A percentile compares a stretch with the other conserved stretches of the same genome.
phyloP scores from a whole-genome alignment of 2,888 invertebrate genomes.

The Parnassius orleans region DNA sequence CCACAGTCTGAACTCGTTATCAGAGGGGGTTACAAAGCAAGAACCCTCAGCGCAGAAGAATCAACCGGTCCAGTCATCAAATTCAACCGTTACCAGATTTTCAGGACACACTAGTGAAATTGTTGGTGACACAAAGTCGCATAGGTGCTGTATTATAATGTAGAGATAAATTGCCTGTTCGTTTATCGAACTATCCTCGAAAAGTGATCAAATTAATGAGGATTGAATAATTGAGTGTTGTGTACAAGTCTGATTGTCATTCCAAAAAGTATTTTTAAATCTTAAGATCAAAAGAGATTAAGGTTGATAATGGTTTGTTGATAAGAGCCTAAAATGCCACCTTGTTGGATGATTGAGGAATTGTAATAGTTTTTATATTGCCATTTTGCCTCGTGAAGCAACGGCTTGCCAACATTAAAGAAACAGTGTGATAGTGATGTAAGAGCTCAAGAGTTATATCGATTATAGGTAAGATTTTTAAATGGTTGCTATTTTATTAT shows the following conservation, averaged over 20 bases:
- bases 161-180: constrained; percentile 48
- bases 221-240: constrained; percentile 10
- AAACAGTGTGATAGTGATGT: constrained; percentile 64
- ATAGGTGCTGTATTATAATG: constrained; percentile 88
- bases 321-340: constrained; percentile 15
- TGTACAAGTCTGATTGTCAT: constrained; percentile 21
- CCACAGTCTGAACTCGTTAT: constrained; percentile 69
- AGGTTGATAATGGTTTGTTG: constrained; percentile 3
- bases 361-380: constrained; percentile 43
- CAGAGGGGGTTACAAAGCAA: constrained; percentile 58
- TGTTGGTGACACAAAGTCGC: constrained; percentile 86
- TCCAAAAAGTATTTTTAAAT: constrained; percentile 16
- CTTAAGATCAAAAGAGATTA: constrained; percentile 19
- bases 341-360: constrained; percentile 14
- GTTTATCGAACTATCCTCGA: constrained; percentile 11
- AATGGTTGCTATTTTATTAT: constrained; percentile 61
- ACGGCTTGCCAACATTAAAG: constrained; percentile 65
- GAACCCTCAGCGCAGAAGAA: constrained; percentile 65
- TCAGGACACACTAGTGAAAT: constrained; percentile 90
- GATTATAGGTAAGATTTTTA: constrained; percentile 49
- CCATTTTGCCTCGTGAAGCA: constrained; percentile 63
- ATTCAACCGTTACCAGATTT: constrained; percentile 80
- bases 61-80: constrained; percentile 67
- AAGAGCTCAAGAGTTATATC: constrained; percentile 64
- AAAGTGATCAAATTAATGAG: constrained; percentile 3